phyloP scores from a whole-genome alignment of 2,888 invertebrate genomes.

The Drosophila setosimentum region DNA sequence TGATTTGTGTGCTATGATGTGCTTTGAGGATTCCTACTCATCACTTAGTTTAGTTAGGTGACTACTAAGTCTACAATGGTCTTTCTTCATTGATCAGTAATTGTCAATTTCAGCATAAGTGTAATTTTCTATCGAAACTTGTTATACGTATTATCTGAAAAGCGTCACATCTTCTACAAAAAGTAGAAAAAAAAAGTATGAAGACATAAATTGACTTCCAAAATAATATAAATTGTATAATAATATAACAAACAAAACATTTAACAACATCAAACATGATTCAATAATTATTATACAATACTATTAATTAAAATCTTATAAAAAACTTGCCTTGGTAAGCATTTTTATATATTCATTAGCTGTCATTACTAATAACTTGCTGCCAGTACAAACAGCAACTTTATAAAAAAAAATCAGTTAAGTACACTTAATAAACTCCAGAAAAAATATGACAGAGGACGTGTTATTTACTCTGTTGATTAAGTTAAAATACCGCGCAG shows the following conservation, averaged over 20 bases:
- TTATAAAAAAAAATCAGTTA: conserved; percentile 23
- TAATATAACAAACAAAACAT: neutral
- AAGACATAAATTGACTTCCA: no score
- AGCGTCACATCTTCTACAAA: neutral
- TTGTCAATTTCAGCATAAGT: neutral
- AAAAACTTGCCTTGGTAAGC: neutral
- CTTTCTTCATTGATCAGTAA: neutral
- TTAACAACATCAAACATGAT: neutral
- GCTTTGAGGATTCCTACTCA: neutral
- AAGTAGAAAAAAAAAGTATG: no score
- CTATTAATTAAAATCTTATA: neutral
- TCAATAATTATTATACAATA: neutral
- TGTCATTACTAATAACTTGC: conserved; percentile 23
- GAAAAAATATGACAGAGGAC: conserved; percentile 44
- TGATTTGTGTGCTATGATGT: neutral
- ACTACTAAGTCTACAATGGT: neutral
- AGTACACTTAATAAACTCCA: conserved; percentile 15
- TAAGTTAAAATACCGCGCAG: conserved; percentile 74
- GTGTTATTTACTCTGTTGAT: conserved; percentile 78
- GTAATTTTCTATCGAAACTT: neutral
- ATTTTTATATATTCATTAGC: conserved; percentile 6
- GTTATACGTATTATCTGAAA: neutral
- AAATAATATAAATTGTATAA: neutral
- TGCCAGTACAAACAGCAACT: conserved; percentile 3
- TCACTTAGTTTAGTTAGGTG: neutral